Evolutionary conservation across 2,113 vertebrate species (phyloP).

Genomic region (Clinocottus analis): DNA sequence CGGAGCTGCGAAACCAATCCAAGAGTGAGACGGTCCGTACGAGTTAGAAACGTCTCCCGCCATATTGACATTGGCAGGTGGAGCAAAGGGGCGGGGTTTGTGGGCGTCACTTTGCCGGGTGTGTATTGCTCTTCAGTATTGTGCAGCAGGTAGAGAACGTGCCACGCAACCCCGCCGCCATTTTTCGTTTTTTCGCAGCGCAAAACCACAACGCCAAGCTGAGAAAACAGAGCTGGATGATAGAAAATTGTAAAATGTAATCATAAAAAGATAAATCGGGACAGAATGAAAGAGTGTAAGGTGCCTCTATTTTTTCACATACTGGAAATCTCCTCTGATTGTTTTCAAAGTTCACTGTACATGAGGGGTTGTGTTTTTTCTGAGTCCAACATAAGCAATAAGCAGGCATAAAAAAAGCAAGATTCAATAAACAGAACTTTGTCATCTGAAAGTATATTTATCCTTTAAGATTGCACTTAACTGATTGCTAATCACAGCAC

Average conservation of each 20-base stretch:
- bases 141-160: slow-evolving; percentile 45
- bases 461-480: slow-evolving; percentile 84
- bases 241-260: background rate
- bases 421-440: slow-evolving; percentile 67
- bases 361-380: slow-evolving; percentile 68
- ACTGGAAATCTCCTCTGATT: slow-evolving; percentile 75
- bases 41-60: slow-evolving; percentile 47
- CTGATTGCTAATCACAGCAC: slow-evolving; percentile 86
- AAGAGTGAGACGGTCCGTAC: slow-evolving; percentile 50
- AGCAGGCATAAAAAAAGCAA: slow-evolving; percentile 68
- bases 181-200: slow-evolving; percentile 54
- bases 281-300: slow-evolving; percentile 70
- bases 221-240: slow-evolving; percentile 43
- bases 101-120: slow-evolving; percentile 49
- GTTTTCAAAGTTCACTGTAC: slow-evolving; percentile 76
- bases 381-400: slow-evolving; percentile 64
- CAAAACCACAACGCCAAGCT: slow-evolving; percentile 52
- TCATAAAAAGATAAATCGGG: slow-evolving; percentile 16
- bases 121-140: slow-evolving; percentile 81
- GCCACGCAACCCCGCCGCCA: slow-evolving; percentile 64
- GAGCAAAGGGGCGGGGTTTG: slow-evolving; percentile 34
- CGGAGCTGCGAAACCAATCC: slow-evolving; percentile 52
- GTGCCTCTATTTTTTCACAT: slow-evolving; percentile 74
- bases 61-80: slow-evolving; percentile 66
- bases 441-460: slow-evolving; percentile 76